These are phyloP conservation scores for Pristis pectinata DNA, from an alignment of 2,797 vertebrate genomes.

Conservation along the genomic window DNA sequence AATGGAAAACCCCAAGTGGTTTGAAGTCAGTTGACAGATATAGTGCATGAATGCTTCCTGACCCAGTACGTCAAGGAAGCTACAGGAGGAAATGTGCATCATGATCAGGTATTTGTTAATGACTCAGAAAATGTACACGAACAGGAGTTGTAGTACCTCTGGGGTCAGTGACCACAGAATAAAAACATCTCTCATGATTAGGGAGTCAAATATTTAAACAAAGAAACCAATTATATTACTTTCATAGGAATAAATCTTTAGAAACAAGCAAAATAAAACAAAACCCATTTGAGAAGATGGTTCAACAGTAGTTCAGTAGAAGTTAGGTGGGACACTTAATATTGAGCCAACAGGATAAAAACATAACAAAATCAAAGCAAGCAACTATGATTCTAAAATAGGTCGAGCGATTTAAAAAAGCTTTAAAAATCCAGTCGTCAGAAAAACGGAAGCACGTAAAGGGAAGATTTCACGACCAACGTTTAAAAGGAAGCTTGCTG, in stretches of 20 bases:
- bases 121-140: background rate
- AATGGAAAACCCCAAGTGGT: background rate
- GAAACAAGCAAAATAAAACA: background rate
- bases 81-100: background rate
- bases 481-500: background rate
- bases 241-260: background rate
- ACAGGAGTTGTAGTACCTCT: background rate
- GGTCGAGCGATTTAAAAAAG: background rate
- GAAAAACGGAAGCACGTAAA: background rate
- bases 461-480: background rate
- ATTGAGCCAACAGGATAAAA: background rate
- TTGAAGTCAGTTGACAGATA: background rate
- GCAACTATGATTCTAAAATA: background rate
- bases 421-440: background rate
- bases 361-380: background rate
- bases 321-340: background rate
- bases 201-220: background rate
- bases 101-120: background rate
- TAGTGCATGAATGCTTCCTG: background rate
- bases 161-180: background rate
- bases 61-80: background rate
- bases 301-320: background rate
- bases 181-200: background rate
- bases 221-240: background rate
- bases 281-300: background rate